Conservation (phyloP, 2,888 invertebrate species). For the Xiphydria camelus region DNA sequence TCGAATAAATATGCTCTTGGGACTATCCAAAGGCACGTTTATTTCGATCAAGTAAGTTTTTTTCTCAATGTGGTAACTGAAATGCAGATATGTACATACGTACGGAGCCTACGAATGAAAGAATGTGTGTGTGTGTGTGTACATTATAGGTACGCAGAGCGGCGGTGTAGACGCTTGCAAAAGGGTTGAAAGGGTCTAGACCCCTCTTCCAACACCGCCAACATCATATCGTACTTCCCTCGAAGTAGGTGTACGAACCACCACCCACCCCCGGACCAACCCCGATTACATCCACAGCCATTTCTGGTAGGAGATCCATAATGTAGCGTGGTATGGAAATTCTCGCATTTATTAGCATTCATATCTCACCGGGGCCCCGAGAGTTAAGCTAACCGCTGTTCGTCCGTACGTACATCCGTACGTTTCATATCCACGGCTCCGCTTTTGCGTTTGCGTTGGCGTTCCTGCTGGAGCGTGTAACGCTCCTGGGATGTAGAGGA, state of each 20-base stretch:
- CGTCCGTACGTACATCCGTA: too few species aligned
- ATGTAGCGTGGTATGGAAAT: constrained; percentile 24
- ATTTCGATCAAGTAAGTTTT: too few species aligned
- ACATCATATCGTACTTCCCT: not conserved
- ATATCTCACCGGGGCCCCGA: constrained; percentile 17
- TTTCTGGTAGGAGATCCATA: constrained; percentile 11
- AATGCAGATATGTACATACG: too few species aligned
- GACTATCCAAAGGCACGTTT: too few species aligned
- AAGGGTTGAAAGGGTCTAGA: not conserved
- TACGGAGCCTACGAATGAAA: too few species aligned
- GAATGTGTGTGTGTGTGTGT: too few species aligned
- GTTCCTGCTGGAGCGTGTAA: constrained; percentile 8
- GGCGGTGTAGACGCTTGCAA: not conserved
- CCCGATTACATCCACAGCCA: constrained; percentile 14
- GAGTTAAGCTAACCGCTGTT: constrained; percentile 9
- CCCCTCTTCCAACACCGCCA: not conserved
- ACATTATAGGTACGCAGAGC: too few species aligned
- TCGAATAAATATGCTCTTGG: too few species aligned
- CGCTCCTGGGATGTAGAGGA: not conserved
- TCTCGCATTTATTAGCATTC: constrained; percentile 30
- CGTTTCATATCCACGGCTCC: too few species aligned
- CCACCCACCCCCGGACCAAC: not conserved
- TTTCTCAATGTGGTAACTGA: too few species aligned
- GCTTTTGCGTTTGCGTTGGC: constrained; percentile 3
- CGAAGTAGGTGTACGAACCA: not conserved